These are phyloP conservation scores for Pseudomugil gertrudae DNA, from an alignment of 2,797 vertebrate genomes.

Conservation along the genomic window DNA sequence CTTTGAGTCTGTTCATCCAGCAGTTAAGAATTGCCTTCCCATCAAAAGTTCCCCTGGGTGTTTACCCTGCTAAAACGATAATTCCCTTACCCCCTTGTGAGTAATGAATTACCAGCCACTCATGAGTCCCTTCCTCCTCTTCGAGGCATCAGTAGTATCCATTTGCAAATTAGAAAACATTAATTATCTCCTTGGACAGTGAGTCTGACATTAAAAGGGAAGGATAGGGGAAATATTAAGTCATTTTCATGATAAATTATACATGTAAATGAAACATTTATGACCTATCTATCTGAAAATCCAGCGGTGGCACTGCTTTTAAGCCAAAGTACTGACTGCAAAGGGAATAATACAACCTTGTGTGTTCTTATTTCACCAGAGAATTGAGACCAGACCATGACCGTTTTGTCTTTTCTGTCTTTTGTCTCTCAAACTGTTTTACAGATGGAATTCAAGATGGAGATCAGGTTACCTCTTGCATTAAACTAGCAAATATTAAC, in stretches of 20 bases:
- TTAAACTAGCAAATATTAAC: constrained; percentile 15
- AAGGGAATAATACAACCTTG: constrained; percentile 22
- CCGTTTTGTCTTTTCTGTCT: constrained; percentile 11
- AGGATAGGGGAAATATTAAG: constrained; percentile 58
- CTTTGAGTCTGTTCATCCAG: constrained; percentile 5
- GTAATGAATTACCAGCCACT: constrained; percentile 57
- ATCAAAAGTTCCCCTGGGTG: constrained; percentile 26
- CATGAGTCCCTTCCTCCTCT: constrained; percentile 33
- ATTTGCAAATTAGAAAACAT: constrained; percentile 76
- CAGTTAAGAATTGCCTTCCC: constrained; percentile 8
- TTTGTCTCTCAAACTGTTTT: constrained; percentile 70
- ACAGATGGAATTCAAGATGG: constrained; percentile 90
- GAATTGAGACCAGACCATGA: constrained; percentile 33
- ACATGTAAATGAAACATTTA: constrained; percentile 74
- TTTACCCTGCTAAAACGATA: constrained; percentile 36
- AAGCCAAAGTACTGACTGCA: constrained; percentile 16
- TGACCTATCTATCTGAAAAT: constrained; percentile 49
- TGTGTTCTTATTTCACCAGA: constrained; percentile 27
- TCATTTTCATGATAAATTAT: constrained; percentile 73
- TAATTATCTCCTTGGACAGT: constrained; percentile 69
- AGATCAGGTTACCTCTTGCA: constrained; percentile 86
- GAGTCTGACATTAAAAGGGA: constrained; percentile 53
- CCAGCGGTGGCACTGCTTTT: constrained; percentile 27
- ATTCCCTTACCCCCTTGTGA: constrained; percentile 37
- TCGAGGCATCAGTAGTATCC: constrained; percentile 40